phyloP scores from a whole-genome alignment of 2,797 vertebrate genomes.

The Crax fasciolata region DNA sequence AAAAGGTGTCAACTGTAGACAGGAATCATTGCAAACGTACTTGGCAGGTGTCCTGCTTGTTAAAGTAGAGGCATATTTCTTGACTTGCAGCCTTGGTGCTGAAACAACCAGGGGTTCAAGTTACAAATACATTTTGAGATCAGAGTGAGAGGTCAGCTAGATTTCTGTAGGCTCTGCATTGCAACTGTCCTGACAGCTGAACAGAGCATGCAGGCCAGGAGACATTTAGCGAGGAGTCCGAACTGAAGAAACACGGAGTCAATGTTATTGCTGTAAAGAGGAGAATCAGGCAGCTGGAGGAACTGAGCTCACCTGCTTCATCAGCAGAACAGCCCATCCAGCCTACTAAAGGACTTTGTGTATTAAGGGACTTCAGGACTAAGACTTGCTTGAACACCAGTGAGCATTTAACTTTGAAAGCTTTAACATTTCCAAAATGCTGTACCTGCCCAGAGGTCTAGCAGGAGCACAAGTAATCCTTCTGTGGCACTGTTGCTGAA shows the following conservation, averaged over 20 bases:
- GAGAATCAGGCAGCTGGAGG: not conserved
- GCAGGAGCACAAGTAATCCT: no score
- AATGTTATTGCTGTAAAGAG: not conserved
- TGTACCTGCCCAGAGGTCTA: no score
- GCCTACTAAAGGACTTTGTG: fast-evolving
- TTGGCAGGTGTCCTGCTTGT: not conserved
- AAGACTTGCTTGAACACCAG: no score
- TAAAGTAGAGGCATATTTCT: not conserved
- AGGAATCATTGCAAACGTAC: not conserved
- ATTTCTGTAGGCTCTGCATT: not conserved
- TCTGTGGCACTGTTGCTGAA: no score
- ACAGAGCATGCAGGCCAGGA: not conserved
- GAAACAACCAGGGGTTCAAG: not conserved
- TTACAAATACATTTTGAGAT: not conserved
- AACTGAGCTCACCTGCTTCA: not conserved
- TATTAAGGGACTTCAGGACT: no score
- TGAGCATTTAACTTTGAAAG: no score
- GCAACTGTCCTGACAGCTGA: not conserved
- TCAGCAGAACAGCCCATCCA: not conserved
- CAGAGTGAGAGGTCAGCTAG: not conserved
- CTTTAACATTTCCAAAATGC: no score
- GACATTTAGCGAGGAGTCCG: no score
- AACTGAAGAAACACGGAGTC: not conserved
- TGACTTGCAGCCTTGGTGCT: not conserved
- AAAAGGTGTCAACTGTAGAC: not conserved